Base-by-base conservation (phyloP, 2,113 vertebrate species). In the Hirundichthys speculiger region DNA sequence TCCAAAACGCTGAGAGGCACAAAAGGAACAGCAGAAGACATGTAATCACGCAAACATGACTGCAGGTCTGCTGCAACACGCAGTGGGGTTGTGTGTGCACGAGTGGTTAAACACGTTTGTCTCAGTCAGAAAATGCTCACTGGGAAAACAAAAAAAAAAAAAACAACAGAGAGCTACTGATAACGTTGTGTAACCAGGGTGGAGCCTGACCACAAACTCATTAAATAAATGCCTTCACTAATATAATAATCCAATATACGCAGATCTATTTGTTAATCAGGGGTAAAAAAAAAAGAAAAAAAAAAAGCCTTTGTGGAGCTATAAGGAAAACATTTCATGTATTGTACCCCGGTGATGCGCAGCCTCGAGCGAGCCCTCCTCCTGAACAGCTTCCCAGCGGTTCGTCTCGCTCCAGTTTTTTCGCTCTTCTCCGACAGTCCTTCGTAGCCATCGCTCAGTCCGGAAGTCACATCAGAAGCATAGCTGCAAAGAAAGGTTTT, bases 341-440 rank as follows among this genome's bases (percentile, higher is more conserved):
- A 50, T 25, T 88, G 85, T 94, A 99, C 97, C 45, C 94, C 96
- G 11, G 94, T 97, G 87, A 99, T 95, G 39, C 95, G 94, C 13
- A 99, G 94, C 50, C 95, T 89, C 0, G 96, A 96, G 5, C 96
- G 92, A 0, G 94, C 93, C 72, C 96, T 92, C 46, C 94, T 93
- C 57, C 95, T 88, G 81, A 94, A 93, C 52, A 94, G 93, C 83
- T 94, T 99, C 2, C 86, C 93, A 0, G 90, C 64, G 0, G 84
- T 88, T n/a, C 92, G 75, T 75, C 90, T 94, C 40, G 84, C 84
- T 0, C 84, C 90, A 10, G 92, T 73, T 49, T 93, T 94, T 16
- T 75, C 1, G 14, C 52, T 86, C 51, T 84, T 88, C 82, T 97
- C 95, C 0, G 93, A 92, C 25, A 92, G 88, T 56, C 96, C 95